phyloP scores from a whole-genome alignment of 2,888 invertebrate genomes.

The Drosophila paracracens region DNA sequence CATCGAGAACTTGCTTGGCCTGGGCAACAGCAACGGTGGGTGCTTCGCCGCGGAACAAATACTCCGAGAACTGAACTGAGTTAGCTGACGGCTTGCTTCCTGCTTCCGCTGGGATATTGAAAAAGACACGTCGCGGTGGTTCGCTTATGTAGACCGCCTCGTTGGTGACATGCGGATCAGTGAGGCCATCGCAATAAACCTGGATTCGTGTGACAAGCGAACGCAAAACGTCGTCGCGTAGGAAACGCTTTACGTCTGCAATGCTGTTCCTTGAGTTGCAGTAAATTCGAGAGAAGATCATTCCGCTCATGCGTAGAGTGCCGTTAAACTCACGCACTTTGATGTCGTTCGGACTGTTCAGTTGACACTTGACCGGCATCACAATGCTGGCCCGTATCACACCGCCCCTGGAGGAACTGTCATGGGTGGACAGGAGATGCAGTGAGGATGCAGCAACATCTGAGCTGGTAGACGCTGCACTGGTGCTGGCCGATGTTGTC shows the following conservation, averaged over 20 bases:
- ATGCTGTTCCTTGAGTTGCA: constrained; percentile 91
- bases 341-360: constrained; percentile 57
- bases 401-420: constrained; percentile 28
- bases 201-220: constrained; percentile 94
- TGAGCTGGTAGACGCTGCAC: constrained; percentile 13
- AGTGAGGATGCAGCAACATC: constrained; percentile 28
- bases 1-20: constrained; percentile 92
- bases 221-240: constrained; percentile 93
- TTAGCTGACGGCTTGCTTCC: constrained; percentile 52
- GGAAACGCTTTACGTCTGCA: constrained; percentile 89
- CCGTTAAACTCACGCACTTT: constrained; percentile 81
- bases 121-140: constrained; percentile 94
- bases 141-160: constrained; percentile 90
- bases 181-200: constrained; percentile 96
- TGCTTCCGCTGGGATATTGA: constrained; percentile 87
- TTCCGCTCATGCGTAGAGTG: constrained; percentile 81
- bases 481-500: constrained; percentile 14
- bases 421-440: constrained; percentile 34
- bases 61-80: constrained; percentile 92
- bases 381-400: constrained; percentile 87
- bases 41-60: constrained; percentile 96
- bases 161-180: constrained; percentile 84
- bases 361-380: constrained; percentile 88
- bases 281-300: constrained; percentile 88
- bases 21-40: constrained; percentile 92